A percentile compares a stretch with the other conserved stretches of the same genome.
phyloP scores from a whole-genome alignment of 2,888 invertebrate genomes.

The Oithona nana region DNA sequence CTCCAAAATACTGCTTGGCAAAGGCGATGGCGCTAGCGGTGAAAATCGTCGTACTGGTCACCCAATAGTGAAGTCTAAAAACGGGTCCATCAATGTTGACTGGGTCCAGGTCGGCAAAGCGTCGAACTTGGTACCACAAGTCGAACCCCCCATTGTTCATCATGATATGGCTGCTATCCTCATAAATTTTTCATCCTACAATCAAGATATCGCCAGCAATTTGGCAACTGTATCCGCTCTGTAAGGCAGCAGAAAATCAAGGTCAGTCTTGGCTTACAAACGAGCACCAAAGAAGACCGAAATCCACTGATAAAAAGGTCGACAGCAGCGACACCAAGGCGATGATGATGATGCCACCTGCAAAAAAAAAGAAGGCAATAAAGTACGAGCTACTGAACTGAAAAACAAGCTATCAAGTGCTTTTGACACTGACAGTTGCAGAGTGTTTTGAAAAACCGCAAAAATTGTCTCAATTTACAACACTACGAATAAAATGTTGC shows the following conservation, averaged over 20 bases:
- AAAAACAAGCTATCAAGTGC: too few species aligned
- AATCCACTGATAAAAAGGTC: too few species aligned
- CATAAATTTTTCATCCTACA: neutral
- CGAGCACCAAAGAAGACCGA: too few species aligned
- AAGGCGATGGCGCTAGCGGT: constrained; percentile 6
- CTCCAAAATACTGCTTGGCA: constrained; percentile 15
- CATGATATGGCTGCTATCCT: neutral
- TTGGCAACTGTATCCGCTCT: neutral
- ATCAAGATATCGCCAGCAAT: neutral
- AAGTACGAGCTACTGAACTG: too few species aligned
- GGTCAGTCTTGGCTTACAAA: too few species aligned
- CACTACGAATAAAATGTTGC: too few species aligned
- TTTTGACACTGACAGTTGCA: too few species aligned
- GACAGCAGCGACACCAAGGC: too few species aligned
- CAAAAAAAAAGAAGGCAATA: too few species aligned
- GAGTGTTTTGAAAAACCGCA: too few species aligned
- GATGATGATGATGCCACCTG: too few species aligned
- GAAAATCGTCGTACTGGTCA: constrained; percentile 8
- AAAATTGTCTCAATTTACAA: too few species aligned
- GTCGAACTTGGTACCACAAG: constrained; percentile 10
- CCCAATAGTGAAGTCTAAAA: constrained; percentile 15
- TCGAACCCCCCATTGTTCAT: constrained; percentile 3
- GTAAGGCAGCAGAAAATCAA: neutral
- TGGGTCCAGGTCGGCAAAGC: constrained; percentile 9
- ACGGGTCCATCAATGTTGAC: constrained; percentile 5